Conservation (phyloP, 2,797 vertebrate genomes). For the Caiman crocodilus region DNA sequence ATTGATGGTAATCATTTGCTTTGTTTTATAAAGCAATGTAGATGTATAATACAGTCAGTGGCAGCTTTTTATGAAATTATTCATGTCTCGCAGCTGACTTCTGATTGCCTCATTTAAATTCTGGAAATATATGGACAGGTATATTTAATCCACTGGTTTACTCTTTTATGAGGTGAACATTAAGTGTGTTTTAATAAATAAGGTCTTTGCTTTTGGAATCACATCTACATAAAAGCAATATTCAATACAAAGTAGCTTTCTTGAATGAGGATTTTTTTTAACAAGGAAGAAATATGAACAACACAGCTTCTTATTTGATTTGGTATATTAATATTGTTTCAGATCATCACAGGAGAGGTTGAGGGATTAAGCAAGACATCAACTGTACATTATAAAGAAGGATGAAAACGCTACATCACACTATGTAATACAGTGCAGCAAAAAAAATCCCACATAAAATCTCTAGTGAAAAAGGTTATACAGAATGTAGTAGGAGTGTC, state of each 20-base stretch:
- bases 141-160: slow-evolving; percentile 8
- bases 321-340: neutral
- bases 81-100: slow-evolving; percentile 60
- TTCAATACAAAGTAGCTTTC: slow-evolving; percentile 18
- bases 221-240: slow-evolving; percentile 39
- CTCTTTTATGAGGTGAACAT: slow-evolving; percentile 48
- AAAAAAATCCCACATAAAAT: neutral
- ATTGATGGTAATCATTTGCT: slow-evolving; percentile 88
- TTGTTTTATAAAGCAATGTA: slow-evolving; percentile 79
- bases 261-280: neutral
- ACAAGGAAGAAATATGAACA: neutral
- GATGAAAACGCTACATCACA: neutral
- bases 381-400: neutral
- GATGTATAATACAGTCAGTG: slow-evolving; percentile 75
- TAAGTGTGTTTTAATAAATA: slow-evolving; percentile 56
- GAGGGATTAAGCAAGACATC: neutral
- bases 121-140: slow-evolving; percentile 43
- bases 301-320: neutral
- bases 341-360: neutral
- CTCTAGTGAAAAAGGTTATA: too few relatives aligned
- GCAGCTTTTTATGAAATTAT: slow-evolving; percentile 68
- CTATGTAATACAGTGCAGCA: neutral
- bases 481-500: too few relatives aligned
- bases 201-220: slow-evolving; percentile 54
- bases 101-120: slow-evolving; percentile 49